Evolutionary conservation across 37 sponge, comb jelly and placozoan genomes (phyloP), one percentile per base, ranked within the genome.

Genomic region (Tethya wilhelma): DNA sequence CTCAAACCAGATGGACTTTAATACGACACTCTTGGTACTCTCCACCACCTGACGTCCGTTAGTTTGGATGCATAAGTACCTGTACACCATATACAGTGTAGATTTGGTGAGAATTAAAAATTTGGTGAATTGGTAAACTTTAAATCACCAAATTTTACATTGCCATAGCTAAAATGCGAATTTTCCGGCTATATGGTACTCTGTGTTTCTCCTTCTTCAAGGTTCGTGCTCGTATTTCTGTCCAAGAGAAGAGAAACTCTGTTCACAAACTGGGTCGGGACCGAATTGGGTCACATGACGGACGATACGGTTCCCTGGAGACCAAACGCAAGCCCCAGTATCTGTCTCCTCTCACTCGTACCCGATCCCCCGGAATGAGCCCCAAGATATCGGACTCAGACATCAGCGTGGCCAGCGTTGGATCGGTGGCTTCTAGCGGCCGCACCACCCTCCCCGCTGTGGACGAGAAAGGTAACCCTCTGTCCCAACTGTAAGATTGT

Each of bases 151-250:
- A n/a, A n/a, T n/a, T n/a, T n/a, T n/a, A n/a, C n/a, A n/a, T n/a
- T n/a, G n/a, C n/a, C n/a, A n/a, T n/a, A n/a, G n/a, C n/a, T n/a
- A n/a, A n/a, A n/a, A n/a, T n/a, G n/a, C n/a, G n/a, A n/a, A n/a
- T n/a, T n/a, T n/a, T n/a, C n/a, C n/a, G n/a, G n/a, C n/a, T n/a
- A n/a, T n/a, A n/a, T n/a, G n/a, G n/a, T n/a, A n/a, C n/a, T n/a
- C n/a, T n/a, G n/a, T n/a, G n/a, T n/a, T n/a, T n/a, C n/a, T n/a
- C n/a, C n/a, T n/a, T n/a, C n/a, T 29, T 41, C 49, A 11, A 73
- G 74, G 74, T 81, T 7, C 70, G 70, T 22, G 81, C 81, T 1
- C 56, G 81, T 17, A 71, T 81, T 62, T 81, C 81, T 40, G 72
- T 70, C 17, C 60, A 71, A 36, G 72, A 81, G 46, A 62, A 64